phyloP scores from a whole-genome alignment of 2,113 vertebrate genomes.

The Plectropomus leopardus region DNA sequence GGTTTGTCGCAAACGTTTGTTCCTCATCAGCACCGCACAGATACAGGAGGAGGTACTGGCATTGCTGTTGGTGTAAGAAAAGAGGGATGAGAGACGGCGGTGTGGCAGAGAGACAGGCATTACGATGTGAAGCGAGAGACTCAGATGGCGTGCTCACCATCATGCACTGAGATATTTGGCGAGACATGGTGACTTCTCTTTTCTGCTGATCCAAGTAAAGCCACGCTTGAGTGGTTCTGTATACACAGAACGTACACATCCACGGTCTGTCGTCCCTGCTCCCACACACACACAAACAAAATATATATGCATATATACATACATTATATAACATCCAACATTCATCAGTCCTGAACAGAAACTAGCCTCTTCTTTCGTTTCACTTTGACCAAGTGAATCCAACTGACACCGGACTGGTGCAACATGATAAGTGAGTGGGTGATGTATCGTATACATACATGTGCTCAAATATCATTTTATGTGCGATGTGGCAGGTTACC shows the following conservation, averaged over 20 bases:
- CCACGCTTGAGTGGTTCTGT: not conserved
- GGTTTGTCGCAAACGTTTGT: slow-evolving; percentile 58
- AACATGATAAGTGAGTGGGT: too few species aligned
- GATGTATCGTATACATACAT: too few species aligned
- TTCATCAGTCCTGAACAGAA: not conserved
- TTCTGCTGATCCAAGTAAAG: slow-evolving; percentile 1
- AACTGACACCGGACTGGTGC: too few species aligned
- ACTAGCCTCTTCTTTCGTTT: not conserved
- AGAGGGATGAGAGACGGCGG: not conserved
- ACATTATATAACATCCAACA: not conserved
- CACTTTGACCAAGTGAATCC: not conserved
- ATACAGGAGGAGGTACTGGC: slow-evolving; percentile 80
- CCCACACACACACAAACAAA: slow-evolving; percentile 40
- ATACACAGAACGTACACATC: slow-evolving; percentile 81
- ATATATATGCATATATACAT: not conserved
- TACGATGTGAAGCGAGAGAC: not conserved
- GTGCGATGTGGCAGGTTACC: too few species aligned
- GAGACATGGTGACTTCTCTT: slow-evolving; percentile 16
- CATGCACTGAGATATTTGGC: slow-evolving; percentile 40
- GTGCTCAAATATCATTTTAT: too few species aligned
- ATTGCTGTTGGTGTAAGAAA: slow-evolving; percentile 66
- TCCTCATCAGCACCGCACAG: slow-evolving; percentile 69
- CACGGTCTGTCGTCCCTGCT: slow-evolving; percentile 59
- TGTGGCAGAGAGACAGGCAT: not conserved
- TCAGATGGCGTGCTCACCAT: slow-evolving; percentile 62